Evolutionary conservation across 2,888 invertebrate species (phyloP).

Genomic region (Aethes cnicana): DNA sequence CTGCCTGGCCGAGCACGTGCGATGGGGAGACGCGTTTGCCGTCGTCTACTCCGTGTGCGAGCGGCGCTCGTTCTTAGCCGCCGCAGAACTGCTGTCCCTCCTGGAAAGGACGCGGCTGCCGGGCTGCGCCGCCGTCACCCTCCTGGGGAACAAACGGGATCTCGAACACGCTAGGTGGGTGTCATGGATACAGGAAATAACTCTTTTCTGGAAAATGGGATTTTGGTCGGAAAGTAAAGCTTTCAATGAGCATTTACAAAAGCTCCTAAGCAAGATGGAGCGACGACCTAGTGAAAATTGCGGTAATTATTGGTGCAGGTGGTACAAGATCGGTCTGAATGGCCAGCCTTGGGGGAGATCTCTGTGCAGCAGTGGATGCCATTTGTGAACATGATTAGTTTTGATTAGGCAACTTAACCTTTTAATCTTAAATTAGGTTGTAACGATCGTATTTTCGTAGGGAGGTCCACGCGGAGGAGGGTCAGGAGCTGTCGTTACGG

Average conservation of each 20-base stretch:
- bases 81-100: constrained; percentile 87
- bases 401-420: too few species aligned
- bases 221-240: too few species aligned
- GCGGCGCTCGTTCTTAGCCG: constrained; percentile 82
- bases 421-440: background rate
- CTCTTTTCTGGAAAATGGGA: too few species aligned
- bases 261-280: too few species aligned
- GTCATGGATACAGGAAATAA: too few species aligned
- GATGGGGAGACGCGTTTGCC: constrained; percentile 92
- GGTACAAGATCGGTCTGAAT: too few species aligned
- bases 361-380: too few species aligned
- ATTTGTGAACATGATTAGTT: too few species aligned
- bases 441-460: constrained; percentile 55
- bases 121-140: constrained; percentile 87
- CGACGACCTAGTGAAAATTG: too few species aligned
- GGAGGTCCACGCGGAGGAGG: constrained; percentile 90
- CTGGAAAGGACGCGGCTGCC: constrained; percentile 87
- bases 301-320: too few species aligned
- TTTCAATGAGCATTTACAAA: too few species aligned
- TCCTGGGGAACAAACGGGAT: constrained; percentile 92
- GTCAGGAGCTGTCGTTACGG: constrained; percentile 88
- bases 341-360: too few species aligned
- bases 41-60: constrained; percentile 89
- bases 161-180: constrained; percentile 89
- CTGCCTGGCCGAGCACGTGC: constrained; percentile 88